phyloP scores from a whole-genome alignment of 2,888 invertebrate species.

The Caenorhabditis sulstoni region DNA sequence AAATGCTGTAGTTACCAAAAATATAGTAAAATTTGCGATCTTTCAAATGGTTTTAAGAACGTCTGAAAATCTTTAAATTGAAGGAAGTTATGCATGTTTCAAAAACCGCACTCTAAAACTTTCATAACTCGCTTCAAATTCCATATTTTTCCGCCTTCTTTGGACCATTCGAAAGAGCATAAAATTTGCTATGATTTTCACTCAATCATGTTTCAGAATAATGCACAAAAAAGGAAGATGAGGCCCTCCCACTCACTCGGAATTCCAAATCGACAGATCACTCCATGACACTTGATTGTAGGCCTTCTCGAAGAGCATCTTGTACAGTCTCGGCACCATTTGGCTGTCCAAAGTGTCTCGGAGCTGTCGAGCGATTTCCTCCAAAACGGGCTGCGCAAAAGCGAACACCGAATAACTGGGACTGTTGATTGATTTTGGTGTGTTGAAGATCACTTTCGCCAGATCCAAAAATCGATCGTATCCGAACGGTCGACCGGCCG shows the following conservation, averaged over 20 bases:
- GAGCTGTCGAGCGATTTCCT: constrained; percentile 30
- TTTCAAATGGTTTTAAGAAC: background rate
- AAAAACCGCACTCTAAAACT: too few relatives aligned
- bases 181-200: too few relatives aligned
- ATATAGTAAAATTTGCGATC: too few relatives aligned
- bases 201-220: too few relatives aligned
- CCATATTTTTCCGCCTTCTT: too few relatives aligned
- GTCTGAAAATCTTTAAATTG: too few relatives aligned
- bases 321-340: constrained; percentile 48
- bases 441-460: constrained; percentile 50
- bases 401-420: constrained; percentile 54
- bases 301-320: constrained; percentile 34
- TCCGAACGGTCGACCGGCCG: constrained; percentile 13
- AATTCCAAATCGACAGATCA: constrained; percentile 31
- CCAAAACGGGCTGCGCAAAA: constrained; percentile 40
- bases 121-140: too few relatives aligned
- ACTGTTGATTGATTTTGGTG: constrained; percentile 1
- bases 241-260: too few relatives aligned
- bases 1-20: too few relatives aligned
- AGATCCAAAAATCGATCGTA: constrained; percentile 57
- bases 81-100: too few relatives aligned
- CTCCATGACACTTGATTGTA: constrained; percentile 41
- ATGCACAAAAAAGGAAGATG: too few relatives aligned
- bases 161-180: too few relatives aligned
- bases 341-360: constrained; percentile 43